Conservation (phyloP, 2,888 invertebrate species). For the Rosalia funebris region DNA sequence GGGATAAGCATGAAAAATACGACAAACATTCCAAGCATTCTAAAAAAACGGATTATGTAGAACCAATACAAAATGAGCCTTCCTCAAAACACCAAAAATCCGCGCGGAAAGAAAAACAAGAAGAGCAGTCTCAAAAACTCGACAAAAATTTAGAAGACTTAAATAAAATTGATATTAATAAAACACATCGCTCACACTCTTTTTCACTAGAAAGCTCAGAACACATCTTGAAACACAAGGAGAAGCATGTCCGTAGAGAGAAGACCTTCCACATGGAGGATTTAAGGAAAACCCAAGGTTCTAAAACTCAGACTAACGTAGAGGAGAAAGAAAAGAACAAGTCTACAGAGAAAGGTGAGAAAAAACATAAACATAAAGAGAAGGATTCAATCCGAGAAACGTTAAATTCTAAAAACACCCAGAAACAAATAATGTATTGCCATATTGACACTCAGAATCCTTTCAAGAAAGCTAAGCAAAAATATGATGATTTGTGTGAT, state of each 20-base stretch:
- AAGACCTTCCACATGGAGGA: slow-evolving; percentile 34
- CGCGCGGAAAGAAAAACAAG: slow-evolving; percentile 10
- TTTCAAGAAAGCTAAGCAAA: slow-evolving; percentile 16
- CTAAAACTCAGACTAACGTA: neutral
- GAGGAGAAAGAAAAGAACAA: neutral
- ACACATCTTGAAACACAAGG: neutral
- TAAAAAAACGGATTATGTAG: slow-evolving; percentile 1
- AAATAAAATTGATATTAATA: slow-evolving; percentile 8
- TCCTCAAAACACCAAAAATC: slow-evolving; percentile 5
- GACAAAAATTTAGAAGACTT: slow-evolving; percentile 17
- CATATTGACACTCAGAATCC: slow-evolving; percentile 34
- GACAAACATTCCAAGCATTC: slow-evolving; percentile 8
- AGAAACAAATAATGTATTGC: slow-evolving; percentile 32
- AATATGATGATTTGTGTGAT: slow-evolving; percentile 1
- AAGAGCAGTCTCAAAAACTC: slow-evolving; percentile 11
- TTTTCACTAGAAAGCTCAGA: slow-evolving; percentile 11
- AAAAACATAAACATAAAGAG: slow-evolving; percentile 15
- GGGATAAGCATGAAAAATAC: neutral
- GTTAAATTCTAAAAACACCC: neutral
- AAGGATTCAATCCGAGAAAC: slow-evolving; percentile 15
- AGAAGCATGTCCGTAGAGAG: slow-evolving; percentile 25
- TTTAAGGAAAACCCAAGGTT: neutral
- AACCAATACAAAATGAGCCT: neutral
- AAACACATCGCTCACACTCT: slow-evolving; percentile 5
- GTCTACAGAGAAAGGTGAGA: slow-evolving; percentile 4